Percentiles rank a stretch among this genome's conserved stretches.
Evolutionary conservation across 2,113 vertebrate genomes (phyloP).

Genomic region (Phasianus colchicus): DNA sequence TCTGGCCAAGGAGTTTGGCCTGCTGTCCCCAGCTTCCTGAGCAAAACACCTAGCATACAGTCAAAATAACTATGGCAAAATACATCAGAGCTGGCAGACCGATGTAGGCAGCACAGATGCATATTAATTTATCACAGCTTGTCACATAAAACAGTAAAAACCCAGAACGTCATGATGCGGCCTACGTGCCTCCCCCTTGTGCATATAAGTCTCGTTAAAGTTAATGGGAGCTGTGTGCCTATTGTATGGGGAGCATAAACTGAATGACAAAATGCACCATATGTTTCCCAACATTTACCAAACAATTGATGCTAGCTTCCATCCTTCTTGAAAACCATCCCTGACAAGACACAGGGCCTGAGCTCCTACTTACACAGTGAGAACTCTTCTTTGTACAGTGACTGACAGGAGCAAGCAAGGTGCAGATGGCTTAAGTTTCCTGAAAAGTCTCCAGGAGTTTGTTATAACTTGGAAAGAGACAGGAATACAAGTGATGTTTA

Average conservation of each 20-base stretch:
- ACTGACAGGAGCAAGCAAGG: background rate
- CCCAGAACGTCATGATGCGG: background rate
- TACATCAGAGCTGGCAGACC: background rate
- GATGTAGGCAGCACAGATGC: background rate
- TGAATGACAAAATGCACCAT: background rate
- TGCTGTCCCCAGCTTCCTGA: background rate
- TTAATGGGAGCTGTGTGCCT: slow-evolving; percentile 21
- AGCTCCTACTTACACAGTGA: background rate
- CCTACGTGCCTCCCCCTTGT: background rate
- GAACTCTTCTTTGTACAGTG: background rate
- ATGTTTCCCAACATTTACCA: background rate
- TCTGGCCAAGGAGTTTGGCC: background rate
- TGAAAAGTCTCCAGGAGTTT: background rate
- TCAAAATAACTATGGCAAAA: background rate
- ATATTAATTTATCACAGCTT: background rate
- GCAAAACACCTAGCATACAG: fast-evolving
- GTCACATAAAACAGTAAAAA: background rate
- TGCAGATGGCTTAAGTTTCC: background rate
- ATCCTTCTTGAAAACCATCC: background rate
- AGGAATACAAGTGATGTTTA: background rate
- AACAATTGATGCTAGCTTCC: background rate
- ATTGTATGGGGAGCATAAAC: background rate
- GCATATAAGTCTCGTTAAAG: background rate
- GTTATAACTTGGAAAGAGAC: background rate
- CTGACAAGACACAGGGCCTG: background rate